Percentiles rank a stretch among this genome's conserved stretches.
Evolutionary conservation across 2,888 invertebrate species (phyloP).

Genomic region (Falcaria lacertinaria): DNA sequence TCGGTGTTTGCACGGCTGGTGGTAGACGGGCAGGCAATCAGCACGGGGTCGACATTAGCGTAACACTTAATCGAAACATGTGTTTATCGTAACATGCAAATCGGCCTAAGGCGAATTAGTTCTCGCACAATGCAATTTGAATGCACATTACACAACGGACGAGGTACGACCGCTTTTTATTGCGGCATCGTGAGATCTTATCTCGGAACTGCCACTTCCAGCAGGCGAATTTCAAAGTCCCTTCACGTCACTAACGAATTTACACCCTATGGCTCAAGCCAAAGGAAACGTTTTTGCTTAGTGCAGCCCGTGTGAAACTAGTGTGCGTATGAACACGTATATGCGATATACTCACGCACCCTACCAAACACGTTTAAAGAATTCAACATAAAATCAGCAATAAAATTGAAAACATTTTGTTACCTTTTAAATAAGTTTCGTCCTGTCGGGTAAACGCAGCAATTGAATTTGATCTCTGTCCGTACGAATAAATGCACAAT

Average conservation of each 20-base stretch:
- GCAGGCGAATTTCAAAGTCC: slow-evolving; percentile 77
- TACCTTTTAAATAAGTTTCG: slow-evolving; percentile 77
- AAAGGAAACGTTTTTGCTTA: slow-evolving; percentile 46
- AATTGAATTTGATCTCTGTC: slow-evolving; percentile 57
- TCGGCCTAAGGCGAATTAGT: slow-evolving; percentile 79
- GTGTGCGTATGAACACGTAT: slow-evolving; percentile 57
- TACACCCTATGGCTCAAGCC: slow-evolving; percentile 51
- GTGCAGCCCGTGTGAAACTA: slow-evolving; percentile 23
- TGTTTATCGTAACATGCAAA: slow-evolving; percentile 78
- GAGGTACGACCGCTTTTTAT: slow-evolving; percentile 78
- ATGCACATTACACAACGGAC: slow-evolving; percentile 80
- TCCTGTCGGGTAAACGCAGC: slow-evolving; percentile 35
- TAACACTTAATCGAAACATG: slow-evolving; percentile 73
- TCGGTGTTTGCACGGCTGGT: slow-evolving; percentile 27
- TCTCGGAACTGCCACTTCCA: slow-evolving; percentile 79
- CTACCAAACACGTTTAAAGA: slow-evolving; percentile 68
- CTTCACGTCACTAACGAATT: slow-evolving; percentile 38
- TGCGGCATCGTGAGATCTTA: slow-evolving; percentile 80
- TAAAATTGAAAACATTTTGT: slow-evolving; percentile 80
- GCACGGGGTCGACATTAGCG: slow-evolving; percentile 50
- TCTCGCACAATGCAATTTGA: slow-evolving; percentile 80
- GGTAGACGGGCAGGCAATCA: slow-evolving; percentile 45
- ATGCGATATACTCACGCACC: slow-evolving; percentile 53
- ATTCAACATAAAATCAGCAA: slow-evolving; percentile 78
- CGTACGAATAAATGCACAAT: slow-evolving; percentile 44